Percentiles rank a stretch among this genome's conserved stretches.
These are phyloP conservation scores for Tortrix viridana DNA, from an alignment of 2,888 invertebrate genomes.

Conservation along the genomic window DNA sequence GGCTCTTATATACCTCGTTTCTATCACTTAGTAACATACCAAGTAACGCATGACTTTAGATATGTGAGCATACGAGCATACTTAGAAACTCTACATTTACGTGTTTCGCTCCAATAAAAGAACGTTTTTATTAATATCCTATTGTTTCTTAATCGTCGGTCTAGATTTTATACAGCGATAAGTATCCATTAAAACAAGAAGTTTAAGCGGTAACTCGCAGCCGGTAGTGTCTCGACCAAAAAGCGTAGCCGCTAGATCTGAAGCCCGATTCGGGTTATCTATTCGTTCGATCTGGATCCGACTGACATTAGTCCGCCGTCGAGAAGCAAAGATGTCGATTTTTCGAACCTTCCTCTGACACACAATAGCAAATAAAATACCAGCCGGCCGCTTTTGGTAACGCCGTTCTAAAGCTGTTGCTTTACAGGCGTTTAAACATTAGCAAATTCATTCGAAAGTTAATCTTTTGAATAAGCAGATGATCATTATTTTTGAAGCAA, in stretches of 20 bases:
- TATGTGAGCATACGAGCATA: conserved; percentile 7
- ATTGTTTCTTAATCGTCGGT: conserved; percentile 79
- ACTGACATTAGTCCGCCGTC: conserved; percentile 61
- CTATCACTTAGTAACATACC: conserved; percentile 44
- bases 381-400: conserved; percentile 53
- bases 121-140: conserved; percentile 74
- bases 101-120: conserved; percentile 67
- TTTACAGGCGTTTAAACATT: conserved; percentile 7
- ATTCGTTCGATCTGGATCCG: conserved; percentile 64
- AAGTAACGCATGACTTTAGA: not conserved
- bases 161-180: conserved; percentile 75
- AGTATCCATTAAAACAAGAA: conserved; percentile 75
- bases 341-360: conserved; percentile 57
- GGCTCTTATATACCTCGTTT: conserved; percentile 9
- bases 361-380: conserved; percentile 56
- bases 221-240: conserved; percentile 64
- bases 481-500: conserved; percentile 49
- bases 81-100: conserved; percentile 52
- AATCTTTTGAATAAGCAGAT: conserved; percentile 48
- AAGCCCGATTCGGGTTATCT: conserved; percentile 69
- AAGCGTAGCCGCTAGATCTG: conserved; percentile 67
- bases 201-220: conserved; percentile 66
- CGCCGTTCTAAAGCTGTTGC: conserved; percentile 9
- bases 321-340: conserved; percentile 61
- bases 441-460: conserved; percentile 53